These are phyloP conservation scores for Hucho hucho DNA, from an alignment of 2,113 vertebrate genomes.

Conservation along the genomic window DNA sequence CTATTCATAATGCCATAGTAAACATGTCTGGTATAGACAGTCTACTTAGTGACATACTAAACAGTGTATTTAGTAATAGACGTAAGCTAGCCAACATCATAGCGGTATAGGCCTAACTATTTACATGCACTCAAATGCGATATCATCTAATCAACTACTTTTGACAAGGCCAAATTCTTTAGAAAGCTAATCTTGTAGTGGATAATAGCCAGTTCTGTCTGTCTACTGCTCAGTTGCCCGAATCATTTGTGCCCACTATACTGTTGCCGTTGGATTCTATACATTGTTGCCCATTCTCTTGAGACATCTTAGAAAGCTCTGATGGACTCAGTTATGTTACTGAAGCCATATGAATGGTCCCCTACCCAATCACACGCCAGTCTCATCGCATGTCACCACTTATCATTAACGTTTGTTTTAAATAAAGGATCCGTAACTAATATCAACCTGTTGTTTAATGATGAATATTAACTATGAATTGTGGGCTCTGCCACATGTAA, in stretches of 20 bases:
- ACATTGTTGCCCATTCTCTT: constrained; percentile 46
- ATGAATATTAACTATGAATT: background rate
- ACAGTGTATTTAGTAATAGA: constrained; percentile 19
- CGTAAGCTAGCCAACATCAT: constrained; percentile 1
- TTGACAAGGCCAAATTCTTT: background rate
- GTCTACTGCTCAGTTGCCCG: constrained; percentile 17
- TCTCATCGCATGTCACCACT: constrained; percentile 7
- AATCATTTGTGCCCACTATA: constrained; percentile 47
- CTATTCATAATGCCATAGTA: no score
- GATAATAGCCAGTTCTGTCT: constrained; percentile 44
- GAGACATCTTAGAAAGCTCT: constrained; percentile 41
- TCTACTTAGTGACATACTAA: no score
- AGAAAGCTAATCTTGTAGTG: constrained; percentile 27
- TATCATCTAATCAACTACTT: constrained; percentile 26
- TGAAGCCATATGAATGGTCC: constrained; percentile 11
- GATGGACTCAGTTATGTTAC: constrained; percentile 14
- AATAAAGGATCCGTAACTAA: background rate
- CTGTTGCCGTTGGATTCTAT: constrained; percentile 13
- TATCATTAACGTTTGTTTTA: background rate
- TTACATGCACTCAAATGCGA: no score
- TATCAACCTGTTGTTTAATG: background rate
- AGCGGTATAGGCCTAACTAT: background rate
- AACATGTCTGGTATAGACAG: no score
- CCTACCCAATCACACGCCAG: constrained; percentile 27
- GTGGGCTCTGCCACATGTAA: background rate